These are phyloP conservation scores for Antheraea mylitta DNA, from an alignment of 1,140 invertebrate genomes.

Conservation along the genomic window DNA sequence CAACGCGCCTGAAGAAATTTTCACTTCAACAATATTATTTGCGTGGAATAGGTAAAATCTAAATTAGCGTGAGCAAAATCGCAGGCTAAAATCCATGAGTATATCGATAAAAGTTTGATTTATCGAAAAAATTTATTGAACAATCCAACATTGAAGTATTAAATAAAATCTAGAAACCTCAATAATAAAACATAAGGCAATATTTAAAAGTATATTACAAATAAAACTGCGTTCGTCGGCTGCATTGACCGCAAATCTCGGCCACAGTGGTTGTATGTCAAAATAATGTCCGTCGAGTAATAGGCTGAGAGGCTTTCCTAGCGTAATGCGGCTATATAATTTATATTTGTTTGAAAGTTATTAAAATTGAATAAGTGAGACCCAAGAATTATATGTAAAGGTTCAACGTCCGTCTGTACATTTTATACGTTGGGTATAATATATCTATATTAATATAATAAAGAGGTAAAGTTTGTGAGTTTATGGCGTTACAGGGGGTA, in stretches of 20 bases:
- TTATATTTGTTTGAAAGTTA: not conserved
- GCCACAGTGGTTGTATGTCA: constrained; percentile 63
- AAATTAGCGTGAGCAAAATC: no score
- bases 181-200: constrained; percentile 58
- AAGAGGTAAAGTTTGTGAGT: no score
- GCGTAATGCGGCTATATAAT: constrained; percentile 21
- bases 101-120: no score
- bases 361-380: not conserved
- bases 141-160: not conserved
- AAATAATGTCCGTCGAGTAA: constrained; percentile 68
- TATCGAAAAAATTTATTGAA: no score
- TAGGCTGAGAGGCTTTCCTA: constrained; percentile 35
- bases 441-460: no score
- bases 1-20: no score
- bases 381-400: not conserved
- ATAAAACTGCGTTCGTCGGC: constrained; percentile 64
- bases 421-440: no score
- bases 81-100: no score
- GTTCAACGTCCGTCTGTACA: no score
- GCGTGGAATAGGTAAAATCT: no score
- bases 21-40: no score
- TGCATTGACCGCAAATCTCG: constrained; percentile 72
- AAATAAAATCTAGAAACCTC: constrained; percentile 29
- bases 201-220: constrained; percentile 70
- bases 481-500: no score